Conservation (phyloP, 2,888 invertebrate species). For the Ichneumon xanthorius region DNA sequence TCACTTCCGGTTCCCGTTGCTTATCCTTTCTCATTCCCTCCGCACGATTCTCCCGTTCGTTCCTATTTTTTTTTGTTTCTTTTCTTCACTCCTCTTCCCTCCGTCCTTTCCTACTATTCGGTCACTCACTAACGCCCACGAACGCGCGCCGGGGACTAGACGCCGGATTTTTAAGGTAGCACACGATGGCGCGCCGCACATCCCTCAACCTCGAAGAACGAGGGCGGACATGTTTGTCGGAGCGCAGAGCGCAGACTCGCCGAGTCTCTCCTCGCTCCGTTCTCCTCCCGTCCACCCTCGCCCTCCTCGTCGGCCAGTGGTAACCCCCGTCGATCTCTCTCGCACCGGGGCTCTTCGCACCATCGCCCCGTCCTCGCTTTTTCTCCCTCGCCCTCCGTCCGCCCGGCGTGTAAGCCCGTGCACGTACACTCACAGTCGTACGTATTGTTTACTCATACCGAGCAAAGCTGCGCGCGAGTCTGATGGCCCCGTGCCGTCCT, state of each 20-base stretch:
- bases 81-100: not conserved
- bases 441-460: not conserved
- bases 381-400: not conserved
- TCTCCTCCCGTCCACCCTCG: constrained; percentile 37
- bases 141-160: constrained; percentile 69
- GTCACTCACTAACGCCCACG: constrained; percentile 68
- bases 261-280: constrained; percentile 20
- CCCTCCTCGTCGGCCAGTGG: constrained; percentile 1
- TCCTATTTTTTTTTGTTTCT: constrained; percentile 1
- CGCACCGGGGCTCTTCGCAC: constrained; percentile 1
- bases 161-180: constrained; percentile 67
- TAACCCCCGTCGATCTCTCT: constrained; percentile 11
- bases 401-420: not conserved
- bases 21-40: too few species aligned
- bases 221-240: constrained; percentile 80
- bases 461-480: not conserved
- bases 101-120: constrained; percentile 49
- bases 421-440: not conserved
- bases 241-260: constrained; percentile 74
- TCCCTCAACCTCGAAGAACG: constrained; percentile 71
- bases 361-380: constrained; percentile 23
- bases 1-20: constrained; percentile 5
- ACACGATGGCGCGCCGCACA: constrained; percentile 71
- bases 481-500: not conserved
- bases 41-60: not conserved